Percentiles rank a stretch among this genome's conserved stretches.
Evolutionary conservation across 1,140 invertebrate species (phyloP).

Genomic region (Drosophila carrolli): DNA sequence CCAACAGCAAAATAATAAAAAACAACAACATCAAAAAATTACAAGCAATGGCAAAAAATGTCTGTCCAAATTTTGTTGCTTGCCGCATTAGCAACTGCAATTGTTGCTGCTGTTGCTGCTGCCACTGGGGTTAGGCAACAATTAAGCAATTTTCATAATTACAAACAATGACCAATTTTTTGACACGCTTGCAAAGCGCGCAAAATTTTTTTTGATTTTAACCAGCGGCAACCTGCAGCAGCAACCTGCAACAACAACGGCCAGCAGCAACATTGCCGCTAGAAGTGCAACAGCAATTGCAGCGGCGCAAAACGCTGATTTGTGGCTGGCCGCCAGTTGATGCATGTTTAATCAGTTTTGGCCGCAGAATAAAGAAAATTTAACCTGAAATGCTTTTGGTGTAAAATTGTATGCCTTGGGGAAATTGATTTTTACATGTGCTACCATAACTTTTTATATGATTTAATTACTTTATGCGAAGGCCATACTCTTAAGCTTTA

Average conservation of each 20-base stretch:
- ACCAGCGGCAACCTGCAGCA: constrained; percentile 63
- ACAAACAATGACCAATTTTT: constrained; percentile 83
- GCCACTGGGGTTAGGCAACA: constrained; percentile 71
- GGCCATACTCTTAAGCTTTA: neutral
- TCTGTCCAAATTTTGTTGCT: constrained; percentile 38
- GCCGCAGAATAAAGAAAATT: constrained; percentile 9
- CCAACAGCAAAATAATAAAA: constrained; percentile 23
- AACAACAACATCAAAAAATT: constrained; percentile 9
- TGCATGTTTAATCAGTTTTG: constrained; percentile 65
- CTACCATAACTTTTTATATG: neutral
- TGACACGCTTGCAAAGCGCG: constrained; percentile 80
- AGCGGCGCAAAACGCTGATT: constrained; percentile 47
- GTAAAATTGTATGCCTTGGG: neutral
- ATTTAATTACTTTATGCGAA: neutral
- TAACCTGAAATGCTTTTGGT: constrained; percentile 2
- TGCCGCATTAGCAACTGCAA: constrained; percentile 49
- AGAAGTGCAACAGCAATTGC: constrained; percentile 26
- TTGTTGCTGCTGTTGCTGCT: constrained; percentile 36
- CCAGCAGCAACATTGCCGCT: constrained; percentile 3
- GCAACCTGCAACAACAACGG: constrained; percentile 12
- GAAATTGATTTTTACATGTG: neutral
- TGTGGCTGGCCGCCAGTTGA: constrained; percentile 39
- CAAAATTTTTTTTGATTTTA: constrained; percentile 76
- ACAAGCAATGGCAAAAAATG: constrained; percentile 28
- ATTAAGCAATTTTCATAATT: constrained; percentile 84